A percentile compares a stretch with the other conserved stretches of the same genome.
Conservation (phyloP, 2,888 invertebrate genomes). For the Chymomyza procnemis region DNA sequence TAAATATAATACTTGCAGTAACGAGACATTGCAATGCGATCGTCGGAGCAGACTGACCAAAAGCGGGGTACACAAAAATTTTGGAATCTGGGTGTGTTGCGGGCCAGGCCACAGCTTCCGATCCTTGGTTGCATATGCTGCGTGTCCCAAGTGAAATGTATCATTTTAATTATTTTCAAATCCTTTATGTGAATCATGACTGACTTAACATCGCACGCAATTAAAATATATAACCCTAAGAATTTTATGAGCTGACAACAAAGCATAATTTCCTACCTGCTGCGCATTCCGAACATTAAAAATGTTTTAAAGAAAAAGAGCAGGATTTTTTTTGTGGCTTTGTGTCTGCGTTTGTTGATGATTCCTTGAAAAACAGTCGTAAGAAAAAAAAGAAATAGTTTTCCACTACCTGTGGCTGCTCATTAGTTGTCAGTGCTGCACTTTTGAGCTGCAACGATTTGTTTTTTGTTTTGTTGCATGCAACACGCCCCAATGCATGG, state of each 20-base stretch:
- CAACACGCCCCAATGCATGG: slow-evolving; percentile 11
- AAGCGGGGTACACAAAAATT: slow-evolving; percentile 16
- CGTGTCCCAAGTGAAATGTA: slow-evolving; percentile 40
- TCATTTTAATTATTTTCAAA: slow-evolving; percentile 58
- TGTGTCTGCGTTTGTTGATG: slow-evolving; percentile 10
- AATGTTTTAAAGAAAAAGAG: not conserved
- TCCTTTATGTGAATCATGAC: slow-evolving; percentile 51
- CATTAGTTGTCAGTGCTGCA: not conserved
- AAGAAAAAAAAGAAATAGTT: slow-evolving; percentile 9
- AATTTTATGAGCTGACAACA: slow-evolving; percentile 33
- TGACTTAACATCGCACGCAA: slow-evolving; percentile 49
- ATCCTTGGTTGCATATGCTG: slow-evolving; percentile 29
- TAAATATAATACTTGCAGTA: slow-evolving; percentile 26
- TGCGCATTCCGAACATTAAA: not conserved
- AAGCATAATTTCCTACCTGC: slow-evolving; percentile 52
- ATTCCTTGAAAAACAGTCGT: slow-evolving; percentile 43
- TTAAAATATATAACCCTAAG: slow-evolving; percentile 39
- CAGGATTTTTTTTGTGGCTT: slow-evolving; percentile 42
- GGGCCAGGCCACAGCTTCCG: not conserved
- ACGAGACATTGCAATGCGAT: slow-evolving; percentile 18
- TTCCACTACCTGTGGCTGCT: slow-evolving; percentile 4
- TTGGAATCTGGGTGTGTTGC: slow-evolving; percentile 1
- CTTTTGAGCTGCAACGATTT: not conserved
- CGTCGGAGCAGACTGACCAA: slow-evolving; percentile 8
- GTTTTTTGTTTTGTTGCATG: not conserved